These are phyloP conservation scores for Poeciliopsis gracilis DNA, from an alignment of 2,797 vertebrate genomes.

Conservation along the genomic window DNA sequence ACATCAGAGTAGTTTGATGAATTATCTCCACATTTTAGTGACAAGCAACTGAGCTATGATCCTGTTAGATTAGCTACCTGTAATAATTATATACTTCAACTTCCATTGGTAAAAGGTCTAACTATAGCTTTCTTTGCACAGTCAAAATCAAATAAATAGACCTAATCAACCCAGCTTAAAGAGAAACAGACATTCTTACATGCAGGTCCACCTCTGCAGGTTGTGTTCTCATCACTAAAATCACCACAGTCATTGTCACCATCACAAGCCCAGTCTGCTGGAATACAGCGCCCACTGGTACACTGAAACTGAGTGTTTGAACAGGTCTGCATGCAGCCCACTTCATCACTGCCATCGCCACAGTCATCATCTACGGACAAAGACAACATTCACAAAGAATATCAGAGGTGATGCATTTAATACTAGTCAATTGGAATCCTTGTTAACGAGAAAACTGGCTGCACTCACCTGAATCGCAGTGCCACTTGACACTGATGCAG, in stretches of 20 bases:
- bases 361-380: conserved; percentile 90
- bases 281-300: conserved; percentile 90
- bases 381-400: conserved; percentile 4
- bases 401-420: neutral
- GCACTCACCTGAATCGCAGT: conserved; percentile 91
- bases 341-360: conserved; percentile 93
- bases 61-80: conserved; percentile 68
- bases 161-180: conserved; percentile 1
- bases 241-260: conserved; percentile 98
- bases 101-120: conserved; percentile 67
- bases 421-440: neutral
- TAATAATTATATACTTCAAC: conserved; percentile 82
- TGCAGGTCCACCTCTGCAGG: conserved; percentile 85
- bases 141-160: conserved; percentile 15
- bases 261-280: conserved; percentile 93
- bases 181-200: conserved; percentile 54
- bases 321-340: conserved; percentile 88
- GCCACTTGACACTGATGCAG: conserved; percentile 94
- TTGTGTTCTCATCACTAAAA: conserved; percentile 91
- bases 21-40: conserved; percentile 81
- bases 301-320: conserved; percentile 91
- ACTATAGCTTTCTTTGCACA: conserved; percentile 57
- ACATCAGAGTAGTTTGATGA: conserved; percentile 76
- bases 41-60: conserved; percentile 82
- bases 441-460: neutral